Evolutionary conservation across 2,797 vertebrate species (phyloP).

Genomic region (Lagocephalus sceleratus): DNA sequence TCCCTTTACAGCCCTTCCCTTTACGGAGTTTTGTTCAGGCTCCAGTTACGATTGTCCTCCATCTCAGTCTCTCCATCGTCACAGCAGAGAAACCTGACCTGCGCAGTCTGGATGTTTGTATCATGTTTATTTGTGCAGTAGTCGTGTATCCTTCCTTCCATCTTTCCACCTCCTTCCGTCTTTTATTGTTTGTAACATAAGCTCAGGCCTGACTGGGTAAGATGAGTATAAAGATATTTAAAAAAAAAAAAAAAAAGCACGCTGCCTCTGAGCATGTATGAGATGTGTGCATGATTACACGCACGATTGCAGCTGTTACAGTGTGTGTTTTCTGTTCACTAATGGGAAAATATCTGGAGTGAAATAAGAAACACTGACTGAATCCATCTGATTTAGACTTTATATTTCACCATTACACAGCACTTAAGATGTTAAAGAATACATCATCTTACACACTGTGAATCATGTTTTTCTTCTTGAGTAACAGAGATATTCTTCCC

Average conservation of each 20-base stretch:
- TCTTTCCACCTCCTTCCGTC: conserved; percentile 49
- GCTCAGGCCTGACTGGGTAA: conserved; percentile 4
- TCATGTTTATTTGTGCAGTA: conserved; percentile 72
- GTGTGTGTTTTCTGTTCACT: not conserved
- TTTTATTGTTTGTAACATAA: conserved; percentile 51
- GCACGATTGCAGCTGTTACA: not conserved
- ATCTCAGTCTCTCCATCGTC: conserved; percentile 46
- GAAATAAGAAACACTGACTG: not conserved
- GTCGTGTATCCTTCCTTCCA: conserved; percentile 65
- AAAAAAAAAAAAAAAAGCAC: conserved; percentile 11
- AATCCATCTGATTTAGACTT: no score
- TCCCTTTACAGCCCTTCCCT: not conserved
- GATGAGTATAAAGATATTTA: conserved; percentile 9
- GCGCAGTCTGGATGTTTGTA: conserved; percentile 53
- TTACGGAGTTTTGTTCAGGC: conserved; percentile 46
- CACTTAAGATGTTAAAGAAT: no score
- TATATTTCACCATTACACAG: no score
- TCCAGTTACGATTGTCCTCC: conserved; percentile 53
- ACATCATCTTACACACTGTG: no score
- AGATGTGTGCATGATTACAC: not conserved
- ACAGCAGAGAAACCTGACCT: conserved; percentile 55
- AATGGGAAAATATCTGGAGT: not conserved
- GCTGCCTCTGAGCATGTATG: not conserved
- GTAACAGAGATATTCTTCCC: no score
- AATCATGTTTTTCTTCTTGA: no score